Evolutionary conservation across 2,797 vertebrate genomes (phyloP).

Genomic region (Catostomus latipinnis): DNA sequence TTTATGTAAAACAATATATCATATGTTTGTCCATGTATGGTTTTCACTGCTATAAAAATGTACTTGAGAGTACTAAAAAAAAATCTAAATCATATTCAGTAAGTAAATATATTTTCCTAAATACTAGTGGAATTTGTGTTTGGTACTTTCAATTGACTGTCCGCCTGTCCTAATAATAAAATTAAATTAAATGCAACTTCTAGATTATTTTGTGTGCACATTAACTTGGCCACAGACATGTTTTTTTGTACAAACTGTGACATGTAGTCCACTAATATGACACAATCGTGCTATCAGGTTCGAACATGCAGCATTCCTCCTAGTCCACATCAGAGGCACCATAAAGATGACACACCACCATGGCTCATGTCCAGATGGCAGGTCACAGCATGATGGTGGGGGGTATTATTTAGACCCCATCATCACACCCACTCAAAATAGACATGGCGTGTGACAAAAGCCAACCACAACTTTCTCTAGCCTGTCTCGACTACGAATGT

Average conservation of each 20-base stretch:
- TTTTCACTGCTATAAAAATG: too few species aligned
- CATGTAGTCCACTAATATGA: slow-evolving; percentile 1
- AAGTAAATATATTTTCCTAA: too few species aligned
- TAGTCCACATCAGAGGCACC: not conserved
- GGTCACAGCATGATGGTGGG: slow-evolving; percentile 31
- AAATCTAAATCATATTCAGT: too few species aligned
- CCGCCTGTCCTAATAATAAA: too few species aligned
- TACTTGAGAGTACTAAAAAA: too few species aligned
- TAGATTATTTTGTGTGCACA: too few species aligned
- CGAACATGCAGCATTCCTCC: not conserved
- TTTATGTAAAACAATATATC: too few species aligned
- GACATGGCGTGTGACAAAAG: slow-evolving; percentile 45
- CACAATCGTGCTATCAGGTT: not conserved
- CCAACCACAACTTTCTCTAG: slow-evolving; percentile 49
- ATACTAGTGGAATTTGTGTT: too few species aligned
- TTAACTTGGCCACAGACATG: not conserved
- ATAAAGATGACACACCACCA: slow-evolving; percentile 13
- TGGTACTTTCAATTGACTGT: too few species aligned
- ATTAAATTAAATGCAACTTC: too few species aligned
- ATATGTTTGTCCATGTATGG: too few species aligned
- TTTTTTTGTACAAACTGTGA: not conserved
- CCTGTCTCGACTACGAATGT: slow-evolving; percentile 47
- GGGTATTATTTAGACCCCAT: slow-evolving; percentile 47
- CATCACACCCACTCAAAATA: slow-evolving; percentile 59
- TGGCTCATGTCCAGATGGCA: slow-evolving; percentile 48